Conservation (phyloP, 2,113 vertebrate genomes). For the Dicrurus megarhynchus region DNA sequence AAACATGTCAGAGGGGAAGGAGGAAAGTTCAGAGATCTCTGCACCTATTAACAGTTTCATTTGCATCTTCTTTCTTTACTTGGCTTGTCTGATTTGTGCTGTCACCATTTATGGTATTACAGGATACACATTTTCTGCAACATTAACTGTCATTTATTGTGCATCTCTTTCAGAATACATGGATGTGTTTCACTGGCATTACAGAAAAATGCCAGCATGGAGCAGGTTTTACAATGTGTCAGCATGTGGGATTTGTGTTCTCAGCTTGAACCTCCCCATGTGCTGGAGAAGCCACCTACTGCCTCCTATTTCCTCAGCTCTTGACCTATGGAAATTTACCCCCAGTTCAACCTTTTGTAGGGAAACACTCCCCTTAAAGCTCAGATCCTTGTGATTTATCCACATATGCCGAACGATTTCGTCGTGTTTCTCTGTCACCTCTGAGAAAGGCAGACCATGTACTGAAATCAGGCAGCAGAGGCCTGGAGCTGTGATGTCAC, state of each 20-base stretch:
- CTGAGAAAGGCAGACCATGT: neutral
- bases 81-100: neutral
- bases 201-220: neutral
- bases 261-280: neutral
- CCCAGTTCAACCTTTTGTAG: neutral
- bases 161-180: neutral
- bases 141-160: neutral
- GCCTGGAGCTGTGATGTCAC: neutral
- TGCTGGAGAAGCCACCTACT: neutral
- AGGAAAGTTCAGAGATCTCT: neutral
- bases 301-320: neutral
- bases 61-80: constrained; percentile 10
- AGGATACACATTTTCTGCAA: neutral
- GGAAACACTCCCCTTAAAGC: neutral
- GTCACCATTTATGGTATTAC: neutral
- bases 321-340: neutral
- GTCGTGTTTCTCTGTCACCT: neutral
- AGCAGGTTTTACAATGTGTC: neutral
- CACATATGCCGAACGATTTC: neutral
- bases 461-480: neutral
- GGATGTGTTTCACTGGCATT: neutral
- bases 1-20: neutral
- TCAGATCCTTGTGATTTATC: neutral
- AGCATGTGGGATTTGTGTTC: neutral
- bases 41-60: neutral